Percentiles rank a stretch among this genome's conserved stretches.
phyloP scores from a whole-genome alignment of 23 tunicate species.

The Ascidia mentula region DNA sequence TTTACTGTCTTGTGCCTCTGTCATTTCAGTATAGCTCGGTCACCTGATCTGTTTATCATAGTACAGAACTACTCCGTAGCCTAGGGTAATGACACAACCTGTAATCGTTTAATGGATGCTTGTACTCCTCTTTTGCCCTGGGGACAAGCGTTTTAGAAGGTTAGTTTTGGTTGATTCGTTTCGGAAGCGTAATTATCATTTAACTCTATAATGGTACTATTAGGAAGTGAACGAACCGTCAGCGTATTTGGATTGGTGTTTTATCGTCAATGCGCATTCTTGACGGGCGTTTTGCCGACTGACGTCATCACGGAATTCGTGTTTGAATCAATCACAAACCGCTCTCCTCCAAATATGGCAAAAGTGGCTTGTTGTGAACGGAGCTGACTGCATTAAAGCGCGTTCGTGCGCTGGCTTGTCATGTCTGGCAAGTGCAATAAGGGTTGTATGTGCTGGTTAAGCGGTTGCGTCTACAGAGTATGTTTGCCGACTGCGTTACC shows the following conservation, averaged over 20 bases:
- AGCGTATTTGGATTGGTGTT: background rate
- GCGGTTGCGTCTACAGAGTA: background rate
- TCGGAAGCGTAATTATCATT: constrained; percentile 2
- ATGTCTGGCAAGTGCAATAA: background rate
- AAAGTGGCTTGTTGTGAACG: background rate
- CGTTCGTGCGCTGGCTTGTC: background rate
- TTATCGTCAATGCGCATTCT: background rate
- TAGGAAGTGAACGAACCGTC: background rate
- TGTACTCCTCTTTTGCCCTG: constrained; percentile 2
- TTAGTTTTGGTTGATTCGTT: background rate
- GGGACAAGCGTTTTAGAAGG: constrained; percentile 5
- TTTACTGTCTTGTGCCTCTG: background rate
- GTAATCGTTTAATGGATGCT: constrained; percentile 4
- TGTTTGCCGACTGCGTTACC: constrained; percentile 1
- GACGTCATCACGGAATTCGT: constrained; percentile 1
- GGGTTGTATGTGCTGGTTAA: background rate
- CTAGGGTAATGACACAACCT: background rate
- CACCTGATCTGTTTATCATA: background rate
- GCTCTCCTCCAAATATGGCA: background rate
- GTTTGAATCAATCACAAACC: background rate
- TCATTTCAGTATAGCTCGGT: background rate
- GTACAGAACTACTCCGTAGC: background rate
- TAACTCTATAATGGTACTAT: no score
- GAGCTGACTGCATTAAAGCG: background rate
- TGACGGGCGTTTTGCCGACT: background rate